Conservation (phyloP, 2,888 invertebrate genomes). For the Galeopsomyia nigrocyanea region DNA sequence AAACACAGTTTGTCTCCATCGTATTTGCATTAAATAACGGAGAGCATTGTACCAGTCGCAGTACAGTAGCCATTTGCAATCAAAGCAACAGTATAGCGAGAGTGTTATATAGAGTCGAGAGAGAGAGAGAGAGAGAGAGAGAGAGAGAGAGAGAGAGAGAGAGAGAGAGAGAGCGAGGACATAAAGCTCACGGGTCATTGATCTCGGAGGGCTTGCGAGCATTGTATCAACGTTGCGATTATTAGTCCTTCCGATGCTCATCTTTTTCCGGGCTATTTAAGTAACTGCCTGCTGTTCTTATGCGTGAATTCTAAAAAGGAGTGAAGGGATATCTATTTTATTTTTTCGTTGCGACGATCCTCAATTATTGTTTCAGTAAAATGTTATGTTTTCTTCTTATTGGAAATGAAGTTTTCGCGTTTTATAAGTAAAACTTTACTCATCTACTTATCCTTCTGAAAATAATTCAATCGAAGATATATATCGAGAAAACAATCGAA, state of each 20-base stretch:
- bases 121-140: too few species aligned
- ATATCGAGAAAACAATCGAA: too few species aligned
- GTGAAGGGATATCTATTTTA: too few species aligned
- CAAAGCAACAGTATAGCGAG: background rate
- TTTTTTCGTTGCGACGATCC: too few species aligned
- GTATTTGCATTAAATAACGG: constrained; percentile 57
- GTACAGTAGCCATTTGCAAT: background rate
- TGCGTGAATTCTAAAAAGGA: background rate
- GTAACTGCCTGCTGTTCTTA: background rate
- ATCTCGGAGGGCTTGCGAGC: constrained; percentile 6
- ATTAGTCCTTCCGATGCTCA: constrained; percentile 14
- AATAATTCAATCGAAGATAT: too few species aligned
- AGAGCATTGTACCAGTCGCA: constrained; percentile 1
- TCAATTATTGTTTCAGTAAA: too few species aligned
- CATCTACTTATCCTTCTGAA: too few species aligned
- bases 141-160: too few species aligned
- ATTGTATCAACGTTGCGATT: constrained; percentile 26
- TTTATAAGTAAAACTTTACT: too few species aligned
- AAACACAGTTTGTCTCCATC: constrained; percentile 1
- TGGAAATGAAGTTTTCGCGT: too few species aligned
- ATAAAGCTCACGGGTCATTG: constrained; percentile 34
- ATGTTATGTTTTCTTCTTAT: too few species aligned
- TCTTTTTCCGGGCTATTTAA: background rate
- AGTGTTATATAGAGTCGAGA: too few species aligned
- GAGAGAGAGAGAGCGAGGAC: background rate